A percentile compares a stretch with the other conserved stretches of the same genome.
Evolutionary conservation across 2,113 vertebrate species (phyloP).

Genomic region (Trogon surrucura): DNA sequence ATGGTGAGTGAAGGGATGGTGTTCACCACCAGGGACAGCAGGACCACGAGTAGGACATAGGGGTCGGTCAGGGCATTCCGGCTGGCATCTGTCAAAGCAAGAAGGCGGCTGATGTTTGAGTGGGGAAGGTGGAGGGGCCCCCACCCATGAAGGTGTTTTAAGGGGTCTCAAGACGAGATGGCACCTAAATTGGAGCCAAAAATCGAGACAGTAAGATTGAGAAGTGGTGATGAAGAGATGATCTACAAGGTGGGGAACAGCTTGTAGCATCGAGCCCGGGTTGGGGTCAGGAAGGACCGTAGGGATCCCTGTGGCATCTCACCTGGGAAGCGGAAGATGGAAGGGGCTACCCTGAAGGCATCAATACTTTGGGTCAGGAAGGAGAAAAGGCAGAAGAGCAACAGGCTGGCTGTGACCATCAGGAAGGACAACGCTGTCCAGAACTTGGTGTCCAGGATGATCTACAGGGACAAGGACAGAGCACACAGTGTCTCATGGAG

Average conservation of each 20-base stretch:
- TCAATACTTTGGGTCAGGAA: conserved; percentile 75
- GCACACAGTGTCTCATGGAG: background rate
- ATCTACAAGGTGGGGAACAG: background rate
- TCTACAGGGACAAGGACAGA: conserved; percentile 60
- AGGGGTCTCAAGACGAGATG: background rate
- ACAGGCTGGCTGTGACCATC: conserved; percentile 73
- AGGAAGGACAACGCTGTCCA: conserved; percentile 81
- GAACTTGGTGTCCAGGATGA: conserved; percentile 79
- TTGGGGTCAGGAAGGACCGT: background rate
- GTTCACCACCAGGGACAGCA: conserved; percentile 80
- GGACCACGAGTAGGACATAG: conserved; percentile 78
- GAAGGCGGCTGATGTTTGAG: no score
- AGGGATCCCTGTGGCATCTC: background rate
- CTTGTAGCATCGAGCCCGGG: background rate
- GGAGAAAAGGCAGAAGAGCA: conserved; percentile 76
- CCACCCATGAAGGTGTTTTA: no score
- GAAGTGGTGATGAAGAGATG: background rate
- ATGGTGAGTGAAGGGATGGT: conserved; percentile 77
- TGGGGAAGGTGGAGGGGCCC: no score
- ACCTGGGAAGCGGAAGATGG: conserved; percentile 85
- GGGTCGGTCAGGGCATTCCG: conserved; percentile 75
- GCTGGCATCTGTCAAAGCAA: conserved; percentile 76
- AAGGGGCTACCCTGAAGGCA: conserved; percentile 73
- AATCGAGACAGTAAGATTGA: background rate
- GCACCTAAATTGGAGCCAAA: background rate